Evolutionary conservation across 2,113 vertebrate genomes (phyloP).

Genomic region (Crotophaga sulcirostris): DNA sequence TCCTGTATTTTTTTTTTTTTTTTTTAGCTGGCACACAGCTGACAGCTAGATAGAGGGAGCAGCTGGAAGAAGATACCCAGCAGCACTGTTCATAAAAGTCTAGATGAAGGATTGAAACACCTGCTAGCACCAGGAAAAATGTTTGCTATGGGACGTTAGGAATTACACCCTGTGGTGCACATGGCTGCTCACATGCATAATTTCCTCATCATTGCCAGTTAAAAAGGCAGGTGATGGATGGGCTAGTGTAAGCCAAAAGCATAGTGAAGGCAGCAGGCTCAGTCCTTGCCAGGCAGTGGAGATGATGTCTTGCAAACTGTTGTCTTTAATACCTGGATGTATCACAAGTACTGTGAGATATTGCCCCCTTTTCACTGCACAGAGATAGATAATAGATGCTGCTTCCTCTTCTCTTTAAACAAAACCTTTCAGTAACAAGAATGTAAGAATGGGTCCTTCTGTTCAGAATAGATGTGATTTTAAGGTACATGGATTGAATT

Average conservation of each 20-base stretch:
- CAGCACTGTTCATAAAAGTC: not conserved
- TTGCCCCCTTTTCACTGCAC: not conserved
- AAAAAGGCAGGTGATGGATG: slow-evolving; percentile 47
- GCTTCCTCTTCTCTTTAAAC: not conserved
- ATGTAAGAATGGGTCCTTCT: not conserved
- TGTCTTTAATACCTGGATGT: not conserved
- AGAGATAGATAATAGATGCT: not conserved
- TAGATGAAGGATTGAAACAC: slow-evolving; percentile 17
- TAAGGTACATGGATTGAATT: not conserved
- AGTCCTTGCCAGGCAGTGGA: not conserved
- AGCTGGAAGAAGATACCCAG: not conserved
- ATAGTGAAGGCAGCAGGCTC: not conserved
- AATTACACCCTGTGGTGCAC: not conserved
- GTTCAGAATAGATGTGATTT: not conserved
- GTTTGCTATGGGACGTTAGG: not conserved
- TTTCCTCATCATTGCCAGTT: slow-evolving; percentile 4
- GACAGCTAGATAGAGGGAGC: not conserved
- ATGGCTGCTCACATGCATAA: not conserved
- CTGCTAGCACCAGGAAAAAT: slow-evolving; percentile 19
- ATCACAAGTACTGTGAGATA: not conserved
- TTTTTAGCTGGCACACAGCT: not conserved
- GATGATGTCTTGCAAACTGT: not conserved
- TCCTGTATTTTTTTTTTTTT: not conserved
- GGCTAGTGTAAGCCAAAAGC: not conserved
- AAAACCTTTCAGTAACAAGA: not conserved